Conservation (phyloP, 2,888 invertebrate genomes). For the Tetramorium bicarinatum region DNA sequence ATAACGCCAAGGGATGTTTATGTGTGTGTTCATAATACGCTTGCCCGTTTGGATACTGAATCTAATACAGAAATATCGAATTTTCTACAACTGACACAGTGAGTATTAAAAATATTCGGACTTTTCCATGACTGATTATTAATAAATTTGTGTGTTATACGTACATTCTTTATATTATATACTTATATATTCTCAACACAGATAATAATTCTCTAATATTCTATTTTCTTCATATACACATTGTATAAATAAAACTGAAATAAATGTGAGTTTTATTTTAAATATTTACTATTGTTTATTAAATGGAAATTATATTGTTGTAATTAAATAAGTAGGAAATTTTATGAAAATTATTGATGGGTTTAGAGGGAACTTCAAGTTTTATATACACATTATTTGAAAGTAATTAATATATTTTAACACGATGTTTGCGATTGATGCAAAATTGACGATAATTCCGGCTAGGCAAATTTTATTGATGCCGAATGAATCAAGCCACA, state of each 20-base stretch:
- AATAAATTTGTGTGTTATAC: neutral
- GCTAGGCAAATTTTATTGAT: conserved; percentile 76
- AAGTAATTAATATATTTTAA: neutral
- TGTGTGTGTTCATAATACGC: conserved; percentile 84
- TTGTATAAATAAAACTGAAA: neutral
- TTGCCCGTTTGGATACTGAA: conserved; percentile 78
- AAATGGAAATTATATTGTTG: neutral
- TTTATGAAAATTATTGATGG: neutral
- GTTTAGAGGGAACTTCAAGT: neutral
- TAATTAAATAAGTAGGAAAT: neutral
- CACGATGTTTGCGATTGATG: conserved; percentile 33
- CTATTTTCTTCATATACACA: no score
- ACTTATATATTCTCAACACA: neutral
- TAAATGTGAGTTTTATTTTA: neutral
- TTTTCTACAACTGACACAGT: conserved; percentile 13
- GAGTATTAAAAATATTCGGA: neutral
- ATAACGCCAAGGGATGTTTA: conserved; percentile 86
- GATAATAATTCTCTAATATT: neutral
- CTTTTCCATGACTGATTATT: neutral
- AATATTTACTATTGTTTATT: neutral
- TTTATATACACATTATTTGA: neutral
- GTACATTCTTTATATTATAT: neutral
- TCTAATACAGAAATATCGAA: conserved; percentile 45
- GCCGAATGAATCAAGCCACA: conserved; percentile 74
- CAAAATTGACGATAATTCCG: conserved; percentile 67